Evolutionary conservation across 1,140 invertebrate species (phyloP).

Genomic region (Eriocheir sinensis): DNA sequence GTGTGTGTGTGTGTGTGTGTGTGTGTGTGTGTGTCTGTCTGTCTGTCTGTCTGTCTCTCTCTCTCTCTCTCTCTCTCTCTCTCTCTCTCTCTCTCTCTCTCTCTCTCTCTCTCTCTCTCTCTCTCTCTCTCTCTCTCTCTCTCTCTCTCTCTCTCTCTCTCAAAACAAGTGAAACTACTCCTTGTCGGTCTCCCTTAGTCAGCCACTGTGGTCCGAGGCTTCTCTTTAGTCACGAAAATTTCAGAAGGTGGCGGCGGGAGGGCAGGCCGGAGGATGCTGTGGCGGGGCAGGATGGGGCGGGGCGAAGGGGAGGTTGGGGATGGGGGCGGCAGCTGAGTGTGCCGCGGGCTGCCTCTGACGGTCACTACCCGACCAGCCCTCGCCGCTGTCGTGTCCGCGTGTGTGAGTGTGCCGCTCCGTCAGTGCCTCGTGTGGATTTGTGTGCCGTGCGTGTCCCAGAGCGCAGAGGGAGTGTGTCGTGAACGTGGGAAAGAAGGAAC

Average conservation of each 20-base stretch:
- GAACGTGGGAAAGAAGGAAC: no score
- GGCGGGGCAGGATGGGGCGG: background rate
- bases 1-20: no score
- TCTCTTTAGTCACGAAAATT: conserved; percentile 16
- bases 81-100: background rate
- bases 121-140: background rate
- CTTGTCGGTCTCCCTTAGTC: background rate
- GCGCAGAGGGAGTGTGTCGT: no score
- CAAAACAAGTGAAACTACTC: no score
- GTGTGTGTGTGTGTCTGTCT: background rate
- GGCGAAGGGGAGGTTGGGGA: no score
- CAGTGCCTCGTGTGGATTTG: background rate
- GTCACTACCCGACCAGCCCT: conserved; percentile 10
- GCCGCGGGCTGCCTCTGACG: conserved; percentile 4
- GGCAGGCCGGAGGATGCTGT: background rate
- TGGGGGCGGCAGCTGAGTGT: background rate
- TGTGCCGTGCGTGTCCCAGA: background rate
- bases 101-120: background rate
- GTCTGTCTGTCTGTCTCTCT: background rate
- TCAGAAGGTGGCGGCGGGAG: background rate
- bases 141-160: background rate
- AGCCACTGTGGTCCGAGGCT: background rate
- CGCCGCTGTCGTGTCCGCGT: conserved; percentile 8
- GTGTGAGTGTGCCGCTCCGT: background rate
- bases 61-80: background rate